These are phyloP conservation scores for Onychostruthus taczanowskii DNA, from an alignment of 2,113 vertebrate species.

Conservation along the genomic window DNA sequence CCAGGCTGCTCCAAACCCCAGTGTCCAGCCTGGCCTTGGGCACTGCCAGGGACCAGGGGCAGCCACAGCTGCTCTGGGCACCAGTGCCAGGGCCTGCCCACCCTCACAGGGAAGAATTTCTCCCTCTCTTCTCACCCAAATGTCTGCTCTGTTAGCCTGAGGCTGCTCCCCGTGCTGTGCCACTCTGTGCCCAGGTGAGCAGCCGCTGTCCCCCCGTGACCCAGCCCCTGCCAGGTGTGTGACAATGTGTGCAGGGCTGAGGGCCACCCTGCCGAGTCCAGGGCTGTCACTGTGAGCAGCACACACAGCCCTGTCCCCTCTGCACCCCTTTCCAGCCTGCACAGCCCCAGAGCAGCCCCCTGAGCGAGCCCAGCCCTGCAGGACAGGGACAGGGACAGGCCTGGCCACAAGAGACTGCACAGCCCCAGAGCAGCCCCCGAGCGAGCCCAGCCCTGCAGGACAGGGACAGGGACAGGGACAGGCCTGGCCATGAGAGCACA, in stretches of 20 bases:
- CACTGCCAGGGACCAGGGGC: background rate
- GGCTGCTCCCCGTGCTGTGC: background rate
- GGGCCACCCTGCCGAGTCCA: background rate
- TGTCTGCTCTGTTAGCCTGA: background rate
- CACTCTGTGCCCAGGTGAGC: background rate
- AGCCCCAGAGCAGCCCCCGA: background rate
- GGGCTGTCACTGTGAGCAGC: background rate
- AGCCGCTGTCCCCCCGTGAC: background rate
- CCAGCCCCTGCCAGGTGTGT: background rate
- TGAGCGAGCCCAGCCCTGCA: accelerated
- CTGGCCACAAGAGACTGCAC: background rate
- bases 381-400: background rate
- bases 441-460: background rate
- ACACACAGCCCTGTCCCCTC: background rate
- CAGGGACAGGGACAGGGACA: background rate
- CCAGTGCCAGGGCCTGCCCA: background rate
- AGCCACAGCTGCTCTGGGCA: background rate
- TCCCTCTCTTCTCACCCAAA: too few relatives aligned
- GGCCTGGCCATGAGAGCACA: accelerated
- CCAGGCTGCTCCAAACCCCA: background rate
- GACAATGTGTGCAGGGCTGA: accelerated
- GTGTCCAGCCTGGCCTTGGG: background rate
- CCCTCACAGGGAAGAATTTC: background rate
- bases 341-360: background rate
- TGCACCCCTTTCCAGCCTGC: background rate